Conservation (phyloP, 2,797 vertebrate species). For the Scomberomorus guttatus region DNA sequence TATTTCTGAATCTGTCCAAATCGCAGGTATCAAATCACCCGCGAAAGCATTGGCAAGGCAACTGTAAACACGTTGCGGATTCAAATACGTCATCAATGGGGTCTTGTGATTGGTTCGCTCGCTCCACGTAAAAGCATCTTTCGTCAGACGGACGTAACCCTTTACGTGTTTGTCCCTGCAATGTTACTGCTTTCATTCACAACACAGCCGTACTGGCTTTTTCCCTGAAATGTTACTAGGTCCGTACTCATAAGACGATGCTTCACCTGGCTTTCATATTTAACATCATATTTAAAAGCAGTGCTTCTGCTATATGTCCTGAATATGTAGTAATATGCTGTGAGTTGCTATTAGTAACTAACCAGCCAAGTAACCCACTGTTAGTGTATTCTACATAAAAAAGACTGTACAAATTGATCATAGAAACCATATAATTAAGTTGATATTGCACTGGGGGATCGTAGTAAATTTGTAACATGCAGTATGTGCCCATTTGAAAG, state of each 20-base stretch:
- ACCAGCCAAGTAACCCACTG: neutral
- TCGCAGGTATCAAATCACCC: too few relatives aligned
- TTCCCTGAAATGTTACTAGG: too few relatives aligned
- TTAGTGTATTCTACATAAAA: neutral
- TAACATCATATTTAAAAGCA: neutral
- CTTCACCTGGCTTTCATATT: neutral
- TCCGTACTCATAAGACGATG: neutral
- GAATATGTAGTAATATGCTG: neutral
- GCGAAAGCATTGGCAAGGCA: too few relatives aligned
- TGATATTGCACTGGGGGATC: neutral
- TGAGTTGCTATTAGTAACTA: neutral
- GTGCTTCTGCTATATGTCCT: neutral
- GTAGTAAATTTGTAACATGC: neutral
- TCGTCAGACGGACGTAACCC: too few relatives aligned
- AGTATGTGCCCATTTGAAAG: constrained; percentile 1
- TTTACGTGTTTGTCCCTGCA: too few relatives aligned
- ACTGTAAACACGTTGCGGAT: too few relatives aligned
- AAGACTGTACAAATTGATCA: neutral
- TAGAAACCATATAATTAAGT: neutral
- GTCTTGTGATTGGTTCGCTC: too few relatives aligned
- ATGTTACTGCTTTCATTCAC: too few relatives aligned
- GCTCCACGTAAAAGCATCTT: too few relatives aligned
- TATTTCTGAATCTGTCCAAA: too few relatives aligned
- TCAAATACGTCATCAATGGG: too few relatives aligned
- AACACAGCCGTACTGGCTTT: too few relatives aligned